Base-by-base conservation (phyloP, 2,113 vertebrate genomes). In the Vulpes lagopus region DNA sequence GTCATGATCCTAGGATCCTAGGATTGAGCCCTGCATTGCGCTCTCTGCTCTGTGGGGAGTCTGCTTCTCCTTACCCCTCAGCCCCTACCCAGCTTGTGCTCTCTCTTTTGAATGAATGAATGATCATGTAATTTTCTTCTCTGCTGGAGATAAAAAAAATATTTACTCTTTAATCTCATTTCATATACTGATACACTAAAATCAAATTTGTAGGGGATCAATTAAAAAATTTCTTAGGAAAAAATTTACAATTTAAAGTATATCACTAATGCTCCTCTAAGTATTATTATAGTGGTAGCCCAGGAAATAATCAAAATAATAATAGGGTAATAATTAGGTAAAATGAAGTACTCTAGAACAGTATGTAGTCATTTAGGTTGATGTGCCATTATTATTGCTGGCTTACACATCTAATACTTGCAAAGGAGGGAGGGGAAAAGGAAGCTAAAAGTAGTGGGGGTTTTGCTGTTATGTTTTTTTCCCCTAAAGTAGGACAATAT, bases 151-250 rank as follows among this genome's bases (percentile, higher is more conserved):
- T 88, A 25, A 62, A 49, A 49, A 88, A 88, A 80, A 38, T 90
- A 89, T 23, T 88, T 67, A 91, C 11, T 90, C 85, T 96, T 91
- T 65, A 71, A 81, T 11, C 11, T 92, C 20, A 64, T 57, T 94
- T 92, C 76, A 92, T 78, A 94, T 43, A 92, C 30, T 85, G 32
- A 90, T 43, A 82, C 0, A 94, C 11, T 32, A 76, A 96, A 83
- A 67, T 60, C 84, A 91, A 93, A 91, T 91, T 92, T 89, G 89
- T 82, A 94, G 88, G 15, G 53, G 38, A 74, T 81, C 11, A 90
- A 87, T 25, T 86, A 73, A 51, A 84, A n/a, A 94, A 95, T 64
- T 43, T 51, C 78, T 90, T 85, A 89, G 27, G 43, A 43, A 82
- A 80, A 80, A 84, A 55, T 16, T 51, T 89, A 19, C 59, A 94